These are phyloP conservation scores for Subanguina moxae DNA, from an alignment of 1,140 invertebrate genomes.

Conservation along the genomic window DNA sequence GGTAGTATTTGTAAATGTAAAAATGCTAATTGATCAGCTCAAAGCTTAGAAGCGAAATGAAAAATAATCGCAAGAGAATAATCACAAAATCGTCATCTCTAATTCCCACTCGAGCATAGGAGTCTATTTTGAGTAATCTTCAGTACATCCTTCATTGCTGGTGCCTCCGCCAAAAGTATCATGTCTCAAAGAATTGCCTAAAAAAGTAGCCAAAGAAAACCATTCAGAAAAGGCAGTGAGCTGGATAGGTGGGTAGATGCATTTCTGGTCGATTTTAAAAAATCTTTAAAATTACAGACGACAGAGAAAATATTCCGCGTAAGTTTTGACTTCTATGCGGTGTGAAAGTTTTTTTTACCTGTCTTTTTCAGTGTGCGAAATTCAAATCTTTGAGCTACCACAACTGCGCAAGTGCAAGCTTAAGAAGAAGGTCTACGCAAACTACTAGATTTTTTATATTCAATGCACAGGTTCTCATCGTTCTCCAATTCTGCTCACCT, in stretches of 20 bases:
- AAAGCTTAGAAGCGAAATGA: too few relatives aligned
- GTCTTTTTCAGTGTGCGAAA: neutral
- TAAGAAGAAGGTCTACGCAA: neutral
- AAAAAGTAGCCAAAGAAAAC: neutral
- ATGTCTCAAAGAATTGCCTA: neutral
- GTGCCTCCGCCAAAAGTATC: constrained; percentile 1
- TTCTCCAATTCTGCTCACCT: too few relatives aligned
- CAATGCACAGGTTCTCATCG: too few relatives aligned
- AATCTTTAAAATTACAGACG: too few relatives aligned
- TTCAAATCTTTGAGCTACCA: neutral
- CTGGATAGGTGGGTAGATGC: neutral
- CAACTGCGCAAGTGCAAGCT: neutral
- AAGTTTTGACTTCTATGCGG: neutral
- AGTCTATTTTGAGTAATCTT: too few relatives aligned
- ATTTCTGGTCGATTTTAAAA: too few relatives aligned
- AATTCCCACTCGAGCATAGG: too few relatives aligned
- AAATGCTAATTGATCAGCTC: too few relatives aligned
- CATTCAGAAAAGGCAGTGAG: neutral
- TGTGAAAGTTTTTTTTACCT: neutral
- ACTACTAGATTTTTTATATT: too few relatives aligned
- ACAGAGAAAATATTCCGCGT: neutral
- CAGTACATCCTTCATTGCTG: neutral
- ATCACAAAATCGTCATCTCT: too few relatives aligned
- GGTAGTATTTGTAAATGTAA: too few relatives aligned
- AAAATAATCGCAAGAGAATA: too few relatives aligned